A percentile compares a stretch with the other conserved stretches of the same genome.
Evolutionary conservation across 2,888 invertebrate genomes (phyloP).

Genomic region (Epirrita christyi): DNA sequence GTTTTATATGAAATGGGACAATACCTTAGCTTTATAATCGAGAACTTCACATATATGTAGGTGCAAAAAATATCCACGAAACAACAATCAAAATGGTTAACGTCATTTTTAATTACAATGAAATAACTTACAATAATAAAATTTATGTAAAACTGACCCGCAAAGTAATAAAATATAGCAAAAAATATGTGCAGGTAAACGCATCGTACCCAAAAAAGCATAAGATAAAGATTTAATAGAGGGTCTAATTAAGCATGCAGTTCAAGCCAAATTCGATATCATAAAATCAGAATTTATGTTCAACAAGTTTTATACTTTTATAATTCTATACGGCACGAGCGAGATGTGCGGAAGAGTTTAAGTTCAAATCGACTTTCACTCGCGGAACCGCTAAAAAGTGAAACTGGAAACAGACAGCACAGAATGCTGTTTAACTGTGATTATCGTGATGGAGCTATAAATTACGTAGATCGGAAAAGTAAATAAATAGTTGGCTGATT

Average conservation of each 20-base stretch:
- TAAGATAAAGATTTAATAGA: conserved; percentile 24
- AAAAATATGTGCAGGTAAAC: conserved; percentile 16
- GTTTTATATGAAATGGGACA: not conserved
- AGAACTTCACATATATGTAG: conserved; percentile 47
- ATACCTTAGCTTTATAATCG: conserved; percentile 19
- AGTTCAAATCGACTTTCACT: conserved; percentile 76
- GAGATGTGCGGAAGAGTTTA: conserved; percentile 75
- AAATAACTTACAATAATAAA: conserved; percentile 5
- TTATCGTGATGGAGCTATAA: conserved; percentile 53
- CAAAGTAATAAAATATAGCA: conserved; percentile 6
- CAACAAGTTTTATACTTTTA: conserved; percentile 33
- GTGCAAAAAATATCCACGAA: conserved; percentile 32
- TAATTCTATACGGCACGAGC: conserved; percentile 46
- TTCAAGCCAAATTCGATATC: conserved; percentile 18
- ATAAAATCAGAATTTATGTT: conserved; percentile 26
- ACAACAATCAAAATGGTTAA: conserved; percentile 6
- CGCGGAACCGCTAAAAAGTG: conserved; percentile 76
- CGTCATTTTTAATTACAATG: conserved; percentile 14
- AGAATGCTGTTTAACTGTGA: conserved; percentile 62
- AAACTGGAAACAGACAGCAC: conserved; percentile 71
- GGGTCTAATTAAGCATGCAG: conserved; percentile 35
- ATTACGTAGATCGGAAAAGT: conserved; percentile 32
- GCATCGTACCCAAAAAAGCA: conserved; percentile 9
- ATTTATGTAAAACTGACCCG: not conserved
- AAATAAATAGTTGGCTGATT: conserved; percentile 6